phyloP scores from a whole-genome alignment of 1,140 invertebrate genomes.

The Drosophila neocordata region DNA sequence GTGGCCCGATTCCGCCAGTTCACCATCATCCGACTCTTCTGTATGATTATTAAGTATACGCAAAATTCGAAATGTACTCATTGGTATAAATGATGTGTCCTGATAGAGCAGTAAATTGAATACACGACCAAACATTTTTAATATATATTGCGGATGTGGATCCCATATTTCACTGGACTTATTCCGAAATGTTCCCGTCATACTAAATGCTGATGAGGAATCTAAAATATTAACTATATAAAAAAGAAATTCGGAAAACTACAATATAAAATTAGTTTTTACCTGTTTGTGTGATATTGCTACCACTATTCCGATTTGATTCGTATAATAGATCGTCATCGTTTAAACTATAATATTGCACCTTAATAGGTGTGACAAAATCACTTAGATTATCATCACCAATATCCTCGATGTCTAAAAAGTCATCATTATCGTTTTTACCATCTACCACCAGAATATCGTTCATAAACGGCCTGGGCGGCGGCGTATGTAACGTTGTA shows the following conservation, averaged over 20 bases:
- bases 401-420: slow-evolving; percentile 43
- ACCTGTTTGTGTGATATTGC: slow-evolving; percentile 66
- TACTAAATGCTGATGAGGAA: slow-evolving; percentile 67
- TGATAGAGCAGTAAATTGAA: slow-evolving; percentile 85
- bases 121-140: slow-evolving; percentile 85
- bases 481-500: slow-evolving; percentile 6
- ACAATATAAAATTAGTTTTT: background rate
- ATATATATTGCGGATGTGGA: slow-evolving; percentile 88
- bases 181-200: slow-evolving; percentile 86
- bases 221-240: slow-evolving; percentile 33
- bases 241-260: background rate
- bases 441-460: slow-evolving; percentile 24
- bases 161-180: slow-evolving; percentile 87
- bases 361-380: slow-evolving; percentile 67
- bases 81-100: slow-evolving; percentile 84
- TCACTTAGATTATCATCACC: slow-evolving; percentile 60
- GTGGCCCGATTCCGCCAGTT: slow-evolving; percentile 76
- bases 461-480: slow-evolving; percentile 30
- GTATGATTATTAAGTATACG: slow-evolving; percentile 85
- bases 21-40: slow-evolving; percentile 64
- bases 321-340: slow-evolving; percentile 78
- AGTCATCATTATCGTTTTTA: slow-evolving; percentile 29
- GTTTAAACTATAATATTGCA: slow-evolving; percentile 73
- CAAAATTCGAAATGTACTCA: slow-evolving; percentile 85
- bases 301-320: slow-evolving; percentile 67